These are phyloP conservation scores for Ectropis grisescens DNA, from an alignment of 1,140 invertebrate genomes.

Conservation along the genomic window DNA sequence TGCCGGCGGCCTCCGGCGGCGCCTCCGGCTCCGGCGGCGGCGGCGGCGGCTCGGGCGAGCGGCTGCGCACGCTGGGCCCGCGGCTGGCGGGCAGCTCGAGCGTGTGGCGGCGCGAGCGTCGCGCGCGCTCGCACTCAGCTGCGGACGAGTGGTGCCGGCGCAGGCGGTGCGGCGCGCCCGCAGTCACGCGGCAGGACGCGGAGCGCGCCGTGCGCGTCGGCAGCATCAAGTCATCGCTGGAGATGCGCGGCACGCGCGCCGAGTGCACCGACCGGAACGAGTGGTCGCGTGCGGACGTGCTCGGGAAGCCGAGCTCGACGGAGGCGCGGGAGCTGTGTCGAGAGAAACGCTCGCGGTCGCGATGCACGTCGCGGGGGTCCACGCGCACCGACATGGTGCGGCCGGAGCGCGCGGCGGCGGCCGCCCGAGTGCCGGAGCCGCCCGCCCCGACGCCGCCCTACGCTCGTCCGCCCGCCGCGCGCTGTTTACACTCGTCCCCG, in stretches of 20 bases:
- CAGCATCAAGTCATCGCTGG: slow-evolving; percentile 59
- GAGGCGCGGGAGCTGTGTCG: slow-evolving; percentile 60
- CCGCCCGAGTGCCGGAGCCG: slow-evolving; percentile 50
- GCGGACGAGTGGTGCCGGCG: slow-evolving; percentile 55
- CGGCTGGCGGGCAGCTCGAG: slow-evolving; percentile 48
- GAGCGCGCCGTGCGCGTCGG: slow-evolving; percentile 56
- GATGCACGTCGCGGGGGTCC: too few species aligned
- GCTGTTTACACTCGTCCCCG: slow-evolving; percentile 50
- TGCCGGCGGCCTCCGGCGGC: slow-evolving; percentile 42
- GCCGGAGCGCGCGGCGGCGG: slow-evolving; percentile 48
- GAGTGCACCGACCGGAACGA: slow-evolving; percentile 57
- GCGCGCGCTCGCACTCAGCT: slow-evolving; percentile 56
- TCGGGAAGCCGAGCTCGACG: slow-evolving; percentile 51
- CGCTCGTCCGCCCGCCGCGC: slow-evolving; percentile 23
- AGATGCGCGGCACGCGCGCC: slow-evolving; percentile 45
- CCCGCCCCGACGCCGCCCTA: slow-evolving; percentile 28
- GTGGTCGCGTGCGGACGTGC: slow-evolving; percentile 47
- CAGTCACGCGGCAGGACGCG: slow-evolving; percentile 48
- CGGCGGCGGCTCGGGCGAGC: slow-evolving; percentile 42
- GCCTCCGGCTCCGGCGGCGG: slow-evolving; percentile 41
- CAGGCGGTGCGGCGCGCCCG: slow-evolving; percentile 52
- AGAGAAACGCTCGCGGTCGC: slow-evolving; percentile 55
- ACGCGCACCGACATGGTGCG: slow-evolving; percentile 57
- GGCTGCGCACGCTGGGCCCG: slow-evolving; percentile 49
- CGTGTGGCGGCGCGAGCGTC: slow-evolving; percentile 48